Conservation (phyloP, 2,113 vertebrate species). For the Haliaeetus leucogaster region DNA sequence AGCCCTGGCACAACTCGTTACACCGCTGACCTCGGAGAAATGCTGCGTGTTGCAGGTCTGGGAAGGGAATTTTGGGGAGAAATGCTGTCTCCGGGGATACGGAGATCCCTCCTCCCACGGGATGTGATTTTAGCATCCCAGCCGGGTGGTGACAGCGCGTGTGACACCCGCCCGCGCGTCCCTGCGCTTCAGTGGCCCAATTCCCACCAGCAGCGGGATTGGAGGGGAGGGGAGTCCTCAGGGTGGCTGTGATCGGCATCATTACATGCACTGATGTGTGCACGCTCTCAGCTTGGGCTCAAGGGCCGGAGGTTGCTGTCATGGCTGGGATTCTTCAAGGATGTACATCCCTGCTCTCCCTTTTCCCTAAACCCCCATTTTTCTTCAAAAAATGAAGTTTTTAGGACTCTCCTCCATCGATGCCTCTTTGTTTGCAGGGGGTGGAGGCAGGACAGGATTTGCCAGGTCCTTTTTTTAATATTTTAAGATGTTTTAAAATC, state of each 20-base stretch:
- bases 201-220: accelerated
- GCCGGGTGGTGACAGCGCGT: accelerated
- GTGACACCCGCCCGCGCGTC: not conserved
- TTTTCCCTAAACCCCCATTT: not conserved
- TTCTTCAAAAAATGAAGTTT: not conserved
- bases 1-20: not conserved
- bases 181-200: not conserved
- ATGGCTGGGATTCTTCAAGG: not conserved
- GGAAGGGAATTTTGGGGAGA: not conserved
- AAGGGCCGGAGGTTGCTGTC: not conserved
- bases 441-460: not conserved
- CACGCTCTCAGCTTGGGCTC: not conserved
- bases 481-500: not conserved
- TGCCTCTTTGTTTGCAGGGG: not conserved
- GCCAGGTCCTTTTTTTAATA: not conserved
- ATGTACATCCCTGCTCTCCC: not conserved
- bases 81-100: not conserved
- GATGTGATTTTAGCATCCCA: not conserved
- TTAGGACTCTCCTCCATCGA: not conserved
- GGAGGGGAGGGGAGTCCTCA: accelerated
- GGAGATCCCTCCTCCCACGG: not conserved
- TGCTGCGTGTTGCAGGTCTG: accelerated
- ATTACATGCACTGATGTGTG: not conserved
- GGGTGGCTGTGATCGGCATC: not conserved
- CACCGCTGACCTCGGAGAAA: not conserved